These are phyloP conservation scores for Rhinichthys osculus DNA, from an alignment of 2,797 vertebrate genomes.

Conservation along the genomic window DNA sequence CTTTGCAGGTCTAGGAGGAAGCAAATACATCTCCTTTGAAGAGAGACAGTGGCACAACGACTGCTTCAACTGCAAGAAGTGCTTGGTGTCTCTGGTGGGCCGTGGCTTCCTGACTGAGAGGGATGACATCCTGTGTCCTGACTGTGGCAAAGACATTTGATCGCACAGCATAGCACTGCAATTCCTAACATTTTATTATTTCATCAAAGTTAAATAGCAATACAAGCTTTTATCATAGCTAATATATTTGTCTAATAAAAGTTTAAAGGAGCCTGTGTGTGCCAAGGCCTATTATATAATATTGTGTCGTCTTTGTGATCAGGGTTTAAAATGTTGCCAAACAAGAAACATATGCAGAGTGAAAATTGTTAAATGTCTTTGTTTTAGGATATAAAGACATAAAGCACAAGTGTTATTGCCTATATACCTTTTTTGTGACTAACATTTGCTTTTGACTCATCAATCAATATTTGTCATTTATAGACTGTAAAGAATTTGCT, in stretches of 20 bases:
- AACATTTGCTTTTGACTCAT: not conserved
- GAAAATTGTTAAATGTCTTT: not conserved
- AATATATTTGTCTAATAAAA: conserved; percentile 16
- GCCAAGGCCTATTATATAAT: not conserved
- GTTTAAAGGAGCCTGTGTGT: not conserved
- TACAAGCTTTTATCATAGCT: not conserved
- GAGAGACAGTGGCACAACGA: conserved; percentile 97
- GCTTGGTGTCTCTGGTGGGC: conserved; percentile 89
- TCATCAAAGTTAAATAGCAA: not conserved
- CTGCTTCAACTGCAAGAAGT: conserved; percentile 96
- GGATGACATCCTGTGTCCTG: conserved; percentile 91
- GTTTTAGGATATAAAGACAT: not conserved
- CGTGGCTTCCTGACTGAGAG: conserved; percentile 92
- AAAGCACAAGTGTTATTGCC: not conserved
- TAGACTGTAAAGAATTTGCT: conserved; percentile 20
- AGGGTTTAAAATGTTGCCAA: not conserved
- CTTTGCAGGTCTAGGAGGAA: conserved; percentile 88
- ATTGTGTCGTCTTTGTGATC: not conserved
- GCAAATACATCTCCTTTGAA: conserved; percentile 96
- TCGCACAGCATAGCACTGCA: conserved; percentile 12
- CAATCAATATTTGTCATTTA: not conserved
- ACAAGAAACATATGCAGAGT: not conserved
- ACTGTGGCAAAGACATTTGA: conserved; percentile 91
- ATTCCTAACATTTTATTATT: not conserved
- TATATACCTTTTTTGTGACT: not conserved